Conservation (phyloP, 2,888 invertebrate species). For the Sesia apiformis region DNA sequence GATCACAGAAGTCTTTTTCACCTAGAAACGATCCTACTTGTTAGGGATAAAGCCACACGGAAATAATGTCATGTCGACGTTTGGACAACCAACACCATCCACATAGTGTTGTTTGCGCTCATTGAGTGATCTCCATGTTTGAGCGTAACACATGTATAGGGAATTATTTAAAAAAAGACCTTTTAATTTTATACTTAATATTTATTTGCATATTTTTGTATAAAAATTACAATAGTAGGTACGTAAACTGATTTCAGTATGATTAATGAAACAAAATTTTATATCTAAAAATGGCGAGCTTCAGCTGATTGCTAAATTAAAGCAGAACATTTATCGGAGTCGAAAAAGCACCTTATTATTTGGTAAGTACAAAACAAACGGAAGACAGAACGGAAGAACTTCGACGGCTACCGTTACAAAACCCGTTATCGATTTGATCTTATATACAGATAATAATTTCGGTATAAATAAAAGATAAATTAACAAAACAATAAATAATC, state of each 20-base stretch:
- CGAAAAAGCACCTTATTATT: slow-evolving; percentile 50
- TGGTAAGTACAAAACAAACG: slow-evolving; percentile 63
- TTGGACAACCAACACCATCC: too few relatives aligned
- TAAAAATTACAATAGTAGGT: slow-evolving; percentile 64
- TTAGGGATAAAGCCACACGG: too few relatives aligned
- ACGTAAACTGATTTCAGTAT: slow-evolving; percentile 57
- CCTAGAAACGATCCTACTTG: too few relatives aligned
- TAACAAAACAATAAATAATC: slow-evolving; percentile 65
- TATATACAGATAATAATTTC: slow-evolving; percentile 44
- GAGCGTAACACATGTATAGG: too few relatives aligned
- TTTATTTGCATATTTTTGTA: slow-evolving; percentile 66
- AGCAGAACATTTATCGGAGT: slow-evolving; percentile 25
- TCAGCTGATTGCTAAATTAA: slow-evolving; percentile 31
- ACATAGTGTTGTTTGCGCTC: too few relatives aligned
- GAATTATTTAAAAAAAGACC: background rate
- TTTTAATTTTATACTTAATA: background rate
- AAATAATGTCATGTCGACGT: too few relatives aligned
- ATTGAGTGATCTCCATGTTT: too few relatives aligned
- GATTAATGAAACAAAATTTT: slow-evolving; percentile 43
- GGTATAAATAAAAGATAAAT: slow-evolving; percentile 67
- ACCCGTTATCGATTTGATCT: slow-evolving; percentile 47
- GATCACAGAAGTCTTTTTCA: too few relatives aligned
- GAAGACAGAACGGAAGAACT: slow-evolving; percentile 53
- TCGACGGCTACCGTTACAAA: slow-evolving; percentile 46
- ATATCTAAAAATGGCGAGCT: slow-evolving; percentile 59